Evolutionary conservation across 2,113 vertebrate species (phyloP).

Genomic region (Varanus komodoensis): DNA sequence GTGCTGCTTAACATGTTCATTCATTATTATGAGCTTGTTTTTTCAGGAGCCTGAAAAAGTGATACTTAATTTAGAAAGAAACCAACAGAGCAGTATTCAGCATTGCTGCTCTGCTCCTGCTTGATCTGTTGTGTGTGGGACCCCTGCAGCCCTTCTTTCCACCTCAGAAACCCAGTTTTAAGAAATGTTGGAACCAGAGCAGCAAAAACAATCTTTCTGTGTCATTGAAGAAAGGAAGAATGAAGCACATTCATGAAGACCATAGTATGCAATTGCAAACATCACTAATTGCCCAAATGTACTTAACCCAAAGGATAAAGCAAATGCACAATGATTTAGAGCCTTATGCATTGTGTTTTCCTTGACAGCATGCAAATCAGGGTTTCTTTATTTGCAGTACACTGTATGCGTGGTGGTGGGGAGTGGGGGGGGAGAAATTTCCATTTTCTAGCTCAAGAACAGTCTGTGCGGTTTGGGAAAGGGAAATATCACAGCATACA

Average conservation of each 20-base stretch:
- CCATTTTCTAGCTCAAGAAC: not conserved
- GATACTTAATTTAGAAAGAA: no score
- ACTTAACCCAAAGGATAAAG: not conserved
- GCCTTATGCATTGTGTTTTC: not conserved
- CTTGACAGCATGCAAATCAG: not conserved
- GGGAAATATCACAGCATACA: not conserved
- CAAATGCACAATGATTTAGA: not conserved
- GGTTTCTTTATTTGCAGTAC: not conserved
- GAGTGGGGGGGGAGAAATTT: not conserved
- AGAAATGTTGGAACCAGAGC: no score
- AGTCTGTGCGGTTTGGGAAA: not conserved
- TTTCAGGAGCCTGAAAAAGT: no score
- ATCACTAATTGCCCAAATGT: not conserved
- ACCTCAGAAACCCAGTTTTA: no score
- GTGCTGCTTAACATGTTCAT: not conserved
- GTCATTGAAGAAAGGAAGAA: not conserved
- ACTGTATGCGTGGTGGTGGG: not conserved
- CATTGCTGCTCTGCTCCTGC: no score
- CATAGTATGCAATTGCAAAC: not conserved
- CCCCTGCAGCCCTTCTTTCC: no score
- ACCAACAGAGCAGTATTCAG: no score
- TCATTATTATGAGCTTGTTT: no score
- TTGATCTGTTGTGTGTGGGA: no score
- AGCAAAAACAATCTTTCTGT: not conserved
- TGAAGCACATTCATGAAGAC: not conserved